phyloP scores from a whole-genome alignment of 2,797 vertebrate species.

The Danionella dracula region DNA sequence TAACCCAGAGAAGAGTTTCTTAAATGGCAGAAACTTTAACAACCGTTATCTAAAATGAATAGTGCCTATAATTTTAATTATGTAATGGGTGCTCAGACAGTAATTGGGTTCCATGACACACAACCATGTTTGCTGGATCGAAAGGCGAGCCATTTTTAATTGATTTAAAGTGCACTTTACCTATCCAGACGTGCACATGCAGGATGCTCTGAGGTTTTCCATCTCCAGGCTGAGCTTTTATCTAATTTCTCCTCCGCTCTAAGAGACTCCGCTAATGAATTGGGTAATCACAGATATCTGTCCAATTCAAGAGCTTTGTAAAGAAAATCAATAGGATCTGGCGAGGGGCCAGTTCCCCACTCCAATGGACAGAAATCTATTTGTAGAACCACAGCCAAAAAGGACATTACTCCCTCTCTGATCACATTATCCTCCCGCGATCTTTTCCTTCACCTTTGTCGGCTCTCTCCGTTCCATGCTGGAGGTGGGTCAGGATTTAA shows the following conservation, averaged over 20 bases:
- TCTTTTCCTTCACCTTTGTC: not conserved
- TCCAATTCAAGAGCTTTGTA: constrained; percentile 69
- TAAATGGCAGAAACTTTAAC: too few species aligned
- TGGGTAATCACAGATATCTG: constrained; percentile 76
- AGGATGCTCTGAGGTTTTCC: constrained; percentile 51
- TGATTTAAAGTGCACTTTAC: constrained; percentile 42
- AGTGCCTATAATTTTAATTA: not conserved
- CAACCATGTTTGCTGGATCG: constrained; percentile 58
- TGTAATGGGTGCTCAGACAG: not conserved
- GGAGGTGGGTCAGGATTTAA: constrained; percentile 9
- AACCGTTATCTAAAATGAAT: not conserved
- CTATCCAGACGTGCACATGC: constrained; percentile 27
- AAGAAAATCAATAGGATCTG: constrained; percentile 73
- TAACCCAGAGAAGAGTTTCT: too few species aligned
- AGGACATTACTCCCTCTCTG: constrained; percentile 37
- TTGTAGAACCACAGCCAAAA: constrained; percentile 52
- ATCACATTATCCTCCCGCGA: constrained; percentile 6
- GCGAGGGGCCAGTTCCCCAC: constrained; percentile 64
- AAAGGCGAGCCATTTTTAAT: constrained; percentile 51
- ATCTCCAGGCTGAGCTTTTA: constrained; percentile 51
- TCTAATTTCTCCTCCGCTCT: constrained; percentile 67
- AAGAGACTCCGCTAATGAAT: constrained; percentile 71
- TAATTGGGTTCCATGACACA: constrained; percentile 9
- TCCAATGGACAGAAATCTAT: constrained; percentile 72
- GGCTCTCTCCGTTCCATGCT: not conserved